These are phyloP conservation scores for Dendrocopos noguchii DNA, from an alignment of 2,113 vertebrate genomes.

Conservation along the genomic window DNA sequence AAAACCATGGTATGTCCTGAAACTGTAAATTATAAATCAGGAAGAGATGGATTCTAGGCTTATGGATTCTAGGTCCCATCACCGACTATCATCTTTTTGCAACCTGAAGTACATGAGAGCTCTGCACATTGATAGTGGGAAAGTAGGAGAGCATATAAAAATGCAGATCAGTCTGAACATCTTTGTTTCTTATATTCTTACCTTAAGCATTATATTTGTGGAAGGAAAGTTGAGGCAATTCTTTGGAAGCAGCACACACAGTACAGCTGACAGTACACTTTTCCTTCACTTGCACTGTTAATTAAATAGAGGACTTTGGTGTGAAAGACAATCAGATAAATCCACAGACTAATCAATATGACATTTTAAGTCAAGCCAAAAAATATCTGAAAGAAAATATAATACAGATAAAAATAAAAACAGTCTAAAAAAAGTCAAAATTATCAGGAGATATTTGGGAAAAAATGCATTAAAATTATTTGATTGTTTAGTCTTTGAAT, in stretches of 20 bases:
- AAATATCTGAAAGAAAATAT: constrained; percentile 4
- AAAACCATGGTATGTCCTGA: not conserved
- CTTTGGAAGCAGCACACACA: not conserved
- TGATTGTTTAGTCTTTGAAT: not conserved
- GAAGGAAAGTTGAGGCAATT: not conserved
- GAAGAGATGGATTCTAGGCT: not conserved
- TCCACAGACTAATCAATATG: not conserved
- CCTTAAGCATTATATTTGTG: not conserved
- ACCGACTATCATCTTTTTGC: not conserved
- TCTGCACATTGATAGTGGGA: not conserved
- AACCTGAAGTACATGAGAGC: not conserved
- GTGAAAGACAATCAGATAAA: constrained; percentile 31
- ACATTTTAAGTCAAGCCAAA: not conserved
- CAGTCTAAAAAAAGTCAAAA: not conserved
- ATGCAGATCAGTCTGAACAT: not conserved
- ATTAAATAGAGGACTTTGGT: not conserved
- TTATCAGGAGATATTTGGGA: not conserved
- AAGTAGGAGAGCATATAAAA: not conserved
- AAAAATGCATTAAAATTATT: not conserved
- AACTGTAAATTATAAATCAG: not conserved
- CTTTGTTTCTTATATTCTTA: not conserved
- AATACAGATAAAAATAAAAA: not conserved
- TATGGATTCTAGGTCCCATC: not conserved
- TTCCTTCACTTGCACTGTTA: not conserved
- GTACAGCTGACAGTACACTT: not conserved